Evolutionary conservation across 2,113 vertebrate species (phyloP).

Genomic region (Pterocles gutturalis): DNA sequence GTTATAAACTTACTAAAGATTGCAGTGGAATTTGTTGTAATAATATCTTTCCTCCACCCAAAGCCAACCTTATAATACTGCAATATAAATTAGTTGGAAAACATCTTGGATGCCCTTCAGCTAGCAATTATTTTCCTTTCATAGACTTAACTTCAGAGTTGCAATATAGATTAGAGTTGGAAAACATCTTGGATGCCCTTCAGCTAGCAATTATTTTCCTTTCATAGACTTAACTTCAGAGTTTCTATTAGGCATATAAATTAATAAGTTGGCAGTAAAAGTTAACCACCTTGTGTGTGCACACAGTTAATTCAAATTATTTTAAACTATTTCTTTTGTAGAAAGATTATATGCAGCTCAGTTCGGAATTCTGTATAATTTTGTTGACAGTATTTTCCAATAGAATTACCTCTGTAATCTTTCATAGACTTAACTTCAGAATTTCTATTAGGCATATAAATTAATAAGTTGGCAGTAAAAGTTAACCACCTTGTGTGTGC

Average conservation of each 20-base stretch:
- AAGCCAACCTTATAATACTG: not conserved
- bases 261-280: not conserved
- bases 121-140: not conserved
- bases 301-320: not conserved
- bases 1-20: not conserved
- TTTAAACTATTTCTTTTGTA: not conserved
- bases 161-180: not conserved
- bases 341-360: not conserved
- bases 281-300: not conserved
- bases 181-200: not conserved
- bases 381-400: not conserved
- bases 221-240: not conserved
- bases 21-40: not conserved
- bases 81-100: not conserved
- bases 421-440: not conserved
- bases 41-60: not conserved
- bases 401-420: not conserved
- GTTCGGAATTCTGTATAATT: not conserved
- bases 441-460: not conserved
- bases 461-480: not conserved
- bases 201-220: not conserved
- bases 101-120: not conserved
- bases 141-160: not conserved
- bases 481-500: not conserved
- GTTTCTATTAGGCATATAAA: not conserved